Percentiles rank a stretch among this genome's conserved stretches.
Conservation (phyloP, 2,113 vertebrate genomes). For the Pseudopodoces humilis region DNA sequence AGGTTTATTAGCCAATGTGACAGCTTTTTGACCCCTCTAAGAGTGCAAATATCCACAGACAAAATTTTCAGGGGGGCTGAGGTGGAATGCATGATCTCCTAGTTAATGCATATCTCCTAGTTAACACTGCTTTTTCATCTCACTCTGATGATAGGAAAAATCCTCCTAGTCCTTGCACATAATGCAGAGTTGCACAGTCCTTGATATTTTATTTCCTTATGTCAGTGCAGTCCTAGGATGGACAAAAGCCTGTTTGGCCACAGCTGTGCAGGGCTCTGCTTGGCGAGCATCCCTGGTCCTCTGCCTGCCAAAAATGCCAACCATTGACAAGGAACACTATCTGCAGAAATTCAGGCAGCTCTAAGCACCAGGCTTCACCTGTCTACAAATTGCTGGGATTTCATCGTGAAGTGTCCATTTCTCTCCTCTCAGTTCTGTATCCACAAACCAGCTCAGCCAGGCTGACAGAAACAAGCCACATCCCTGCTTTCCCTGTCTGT, state of each 20-base stretch:
- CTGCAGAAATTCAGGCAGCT: neutral
- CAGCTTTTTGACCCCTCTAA: neutral
- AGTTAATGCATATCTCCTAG: neutral
- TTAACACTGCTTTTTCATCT: neutral
- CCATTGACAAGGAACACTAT: neutral
- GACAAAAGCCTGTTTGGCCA: neutral
- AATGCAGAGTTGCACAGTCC: neutral
- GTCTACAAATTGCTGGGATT: neutral
- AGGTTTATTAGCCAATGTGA: neutral
- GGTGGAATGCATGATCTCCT: neutral
- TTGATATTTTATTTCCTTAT: conserved; percentile 34
- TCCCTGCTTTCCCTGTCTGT: neutral
- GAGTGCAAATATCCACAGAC: neutral
- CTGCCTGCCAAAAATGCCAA: neutral
- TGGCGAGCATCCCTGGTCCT: neutral
- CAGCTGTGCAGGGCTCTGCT: neutral
- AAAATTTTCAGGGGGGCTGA: neutral
- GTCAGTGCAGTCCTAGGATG: neutral
- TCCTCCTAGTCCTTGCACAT: neutral
- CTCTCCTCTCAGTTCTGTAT: neutral
- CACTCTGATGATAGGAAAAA: neutral
- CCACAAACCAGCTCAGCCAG: neutral
- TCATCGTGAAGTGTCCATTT: neutral
- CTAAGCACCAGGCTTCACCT: neutral
- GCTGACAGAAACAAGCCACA: neutral